Percentiles rank a stretch among this genome's conserved stretches.
phyloP scores from a whole-genome alignment of 2,888 invertebrate genomes.

The Rhaphigaster nebulosa region DNA sequence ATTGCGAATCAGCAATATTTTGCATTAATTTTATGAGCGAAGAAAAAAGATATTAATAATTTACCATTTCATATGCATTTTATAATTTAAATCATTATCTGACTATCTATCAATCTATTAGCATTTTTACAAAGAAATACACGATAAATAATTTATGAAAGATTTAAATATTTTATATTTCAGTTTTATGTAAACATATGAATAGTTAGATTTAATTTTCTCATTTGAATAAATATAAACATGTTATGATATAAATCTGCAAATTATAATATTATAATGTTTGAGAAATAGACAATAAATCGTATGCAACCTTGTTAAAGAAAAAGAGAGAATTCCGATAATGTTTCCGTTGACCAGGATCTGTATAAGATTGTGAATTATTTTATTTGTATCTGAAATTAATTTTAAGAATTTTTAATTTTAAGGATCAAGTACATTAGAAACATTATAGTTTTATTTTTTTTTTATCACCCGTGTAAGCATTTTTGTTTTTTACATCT shows the following conservation, averaged over 20 bases:
- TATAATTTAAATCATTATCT: background rate
- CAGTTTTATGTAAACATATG: background rate
- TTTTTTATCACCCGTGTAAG: too few species aligned
- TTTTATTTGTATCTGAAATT: too few species aligned
- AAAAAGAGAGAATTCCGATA: background rate
- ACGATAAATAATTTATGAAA: background rate
- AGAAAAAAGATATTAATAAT: slow-evolving; percentile 12
- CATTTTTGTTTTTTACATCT: too few species aligned
- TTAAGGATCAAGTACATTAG: too few species aligned
- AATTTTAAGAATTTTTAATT: too few species aligned
- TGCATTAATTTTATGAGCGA: slow-evolving; percentile 10
- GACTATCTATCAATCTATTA: background rate
- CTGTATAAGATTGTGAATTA: too few species aligned
- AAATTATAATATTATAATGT: slow-evolving; percentile 2
- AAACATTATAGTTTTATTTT: too few species aligned
- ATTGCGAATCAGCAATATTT: background rate
- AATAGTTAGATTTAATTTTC: background rate
- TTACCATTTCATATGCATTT: background rate
- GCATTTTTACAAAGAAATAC: background rate
- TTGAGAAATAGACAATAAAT: background rate
- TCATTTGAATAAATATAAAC: background rate
- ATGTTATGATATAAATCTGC: background rate
- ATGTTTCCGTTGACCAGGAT: too few species aligned
- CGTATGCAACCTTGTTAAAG: background rate
- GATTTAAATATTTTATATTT: background rate